Conservation (phyloP, 2,113 vertebrate genomes). For the Blennius ocellaris region DNA sequence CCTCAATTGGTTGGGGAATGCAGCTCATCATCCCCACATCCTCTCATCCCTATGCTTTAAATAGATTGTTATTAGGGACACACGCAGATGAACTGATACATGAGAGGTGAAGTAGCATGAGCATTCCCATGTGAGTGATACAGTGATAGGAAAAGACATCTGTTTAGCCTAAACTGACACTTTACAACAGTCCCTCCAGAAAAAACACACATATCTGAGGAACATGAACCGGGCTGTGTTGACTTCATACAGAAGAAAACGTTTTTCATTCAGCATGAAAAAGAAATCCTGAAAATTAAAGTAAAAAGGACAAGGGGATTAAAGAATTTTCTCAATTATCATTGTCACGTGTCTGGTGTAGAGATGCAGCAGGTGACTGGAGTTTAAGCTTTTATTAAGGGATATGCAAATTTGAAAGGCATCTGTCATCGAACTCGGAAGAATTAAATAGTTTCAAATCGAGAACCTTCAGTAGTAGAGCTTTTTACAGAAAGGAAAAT, state of each 20-base stretch:
- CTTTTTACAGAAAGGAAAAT: neutral
- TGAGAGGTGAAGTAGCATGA: conserved; percentile 32
- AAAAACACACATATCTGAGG: conserved; percentile 31
- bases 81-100: conserved; percentile 13
- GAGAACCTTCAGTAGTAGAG: neutral
- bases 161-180: conserved; percentile 51
- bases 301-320: neutral
- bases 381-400: neutral
- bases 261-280: neutral
- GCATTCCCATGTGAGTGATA: conserved; percentile 28
- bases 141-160: conserved; percentile 47
- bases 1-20: conserved; percentile 35
- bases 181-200: conserved; percentile 30
- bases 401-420: neutral
- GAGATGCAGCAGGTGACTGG: neutral
- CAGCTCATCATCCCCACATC: conserved; percentile 51
- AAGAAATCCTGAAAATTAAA: neutral
- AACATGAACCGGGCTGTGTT: conserved; percentile 52
- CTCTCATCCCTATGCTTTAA: conserved; percentile 28
- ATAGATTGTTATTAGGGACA: conserved; percentile 24
- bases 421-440: neutral
- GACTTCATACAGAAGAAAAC: conserved; percentile 17
- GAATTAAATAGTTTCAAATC: neutral
- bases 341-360: neutral
- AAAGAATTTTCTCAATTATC: neutral